Evolutionary conservation across 2,113 vertebrate genomes (phyloP).

Genomic region (Calcarius ornatus): DNA sequence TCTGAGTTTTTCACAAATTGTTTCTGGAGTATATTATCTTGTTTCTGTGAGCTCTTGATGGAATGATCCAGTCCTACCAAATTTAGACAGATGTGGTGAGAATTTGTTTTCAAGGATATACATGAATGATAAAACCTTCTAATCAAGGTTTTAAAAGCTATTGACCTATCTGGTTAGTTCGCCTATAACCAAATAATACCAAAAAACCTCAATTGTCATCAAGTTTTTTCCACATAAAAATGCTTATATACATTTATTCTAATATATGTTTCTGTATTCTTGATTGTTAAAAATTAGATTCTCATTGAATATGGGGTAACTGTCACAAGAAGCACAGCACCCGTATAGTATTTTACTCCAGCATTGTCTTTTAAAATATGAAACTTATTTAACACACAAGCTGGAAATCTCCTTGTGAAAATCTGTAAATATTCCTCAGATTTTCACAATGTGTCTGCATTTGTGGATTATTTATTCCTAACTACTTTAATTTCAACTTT

Average conservation of each 20-base stretch:
- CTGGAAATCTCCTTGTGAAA: not conserved
- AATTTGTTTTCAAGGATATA: conserved; percentile 69
- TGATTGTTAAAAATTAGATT: not conserved
- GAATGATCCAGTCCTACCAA: conserved; percentile 71
- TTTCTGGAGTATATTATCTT: conserved; percentile 90
- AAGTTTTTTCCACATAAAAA: not conserved
- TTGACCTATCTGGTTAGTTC: not conserved
- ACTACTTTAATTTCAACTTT: not conserved
- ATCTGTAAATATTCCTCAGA: not conserved
- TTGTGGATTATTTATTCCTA: not conserved
- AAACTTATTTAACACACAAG: not conserved
- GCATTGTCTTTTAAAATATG: not conserved
- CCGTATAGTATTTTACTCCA: not conserved
- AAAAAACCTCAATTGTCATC: not conserved
- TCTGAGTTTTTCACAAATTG: conserved; percentile 91
- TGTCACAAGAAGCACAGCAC: not conserved
- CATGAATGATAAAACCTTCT: conserved; percentile 24
- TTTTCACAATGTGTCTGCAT: not conserved
- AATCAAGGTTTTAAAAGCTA: conserved; percentile 20
- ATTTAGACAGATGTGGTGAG: conserved; percentile 72
- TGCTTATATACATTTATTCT: not conserved
- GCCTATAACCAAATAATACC: not conserved
- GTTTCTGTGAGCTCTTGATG: conserved; percentile 87
- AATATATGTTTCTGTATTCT: not conserved
- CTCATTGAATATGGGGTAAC: not conserved